Percentiles rank a stretch among this genome's conserved stretches.
Conservation (phyloP, 1,140 invertebrate species). For the Procambarus virginalis region DNA sequence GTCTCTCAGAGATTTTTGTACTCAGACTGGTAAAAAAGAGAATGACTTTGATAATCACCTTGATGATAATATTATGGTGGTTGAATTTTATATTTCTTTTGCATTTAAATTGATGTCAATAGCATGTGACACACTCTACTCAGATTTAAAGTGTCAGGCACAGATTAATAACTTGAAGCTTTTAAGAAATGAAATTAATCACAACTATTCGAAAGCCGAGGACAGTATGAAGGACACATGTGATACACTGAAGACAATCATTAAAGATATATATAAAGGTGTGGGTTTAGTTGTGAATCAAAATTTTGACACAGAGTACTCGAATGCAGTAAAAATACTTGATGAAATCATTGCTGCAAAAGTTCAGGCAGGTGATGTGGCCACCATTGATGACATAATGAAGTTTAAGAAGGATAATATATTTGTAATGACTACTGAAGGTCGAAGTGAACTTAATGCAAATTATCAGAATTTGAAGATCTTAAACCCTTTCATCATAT, state of each 20-base stretch:
- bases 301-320: not conserved
- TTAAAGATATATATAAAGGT: not conserved
- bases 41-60: not conserved
- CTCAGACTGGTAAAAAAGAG: not conserved
- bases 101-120: constrained; percentile 5
- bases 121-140: not conserved
- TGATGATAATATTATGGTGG: constrained; percentile 8
- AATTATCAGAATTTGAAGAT: not conserved
- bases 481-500: not conserved
- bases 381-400: not conserved
- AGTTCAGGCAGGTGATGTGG: not conserved
- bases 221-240: not conserved
- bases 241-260: not conserved
- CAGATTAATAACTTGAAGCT: not conserved
- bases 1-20: constrained; percentile 18
- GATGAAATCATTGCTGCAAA: constrained; percentile 10
- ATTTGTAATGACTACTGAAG: not conserved
- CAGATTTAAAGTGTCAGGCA: not conserved
- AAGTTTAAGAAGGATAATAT: not conserved
- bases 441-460: not conserved
- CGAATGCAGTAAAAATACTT: not conserved
- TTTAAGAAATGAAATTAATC: not conserved
- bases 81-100: constrained; percentile 24
- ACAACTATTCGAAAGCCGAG: not conserved
- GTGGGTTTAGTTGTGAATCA: not conserved